Conservation (phyloP, 2,888 invertebrate species). For the Camptogramma bilineatum region DNA sequence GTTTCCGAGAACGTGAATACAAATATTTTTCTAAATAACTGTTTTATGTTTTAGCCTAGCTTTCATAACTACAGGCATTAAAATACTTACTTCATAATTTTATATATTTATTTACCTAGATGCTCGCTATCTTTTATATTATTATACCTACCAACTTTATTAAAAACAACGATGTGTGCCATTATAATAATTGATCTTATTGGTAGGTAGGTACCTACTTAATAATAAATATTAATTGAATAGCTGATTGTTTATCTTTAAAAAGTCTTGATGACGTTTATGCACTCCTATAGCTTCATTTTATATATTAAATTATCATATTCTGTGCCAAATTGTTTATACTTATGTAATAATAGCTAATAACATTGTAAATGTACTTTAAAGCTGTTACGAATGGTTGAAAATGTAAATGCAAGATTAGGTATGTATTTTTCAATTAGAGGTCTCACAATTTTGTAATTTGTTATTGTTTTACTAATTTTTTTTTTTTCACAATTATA, state of each 20-base stretch:
- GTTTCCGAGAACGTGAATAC: too few species aligned
- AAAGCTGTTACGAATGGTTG: neutral
- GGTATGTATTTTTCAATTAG: neutral
- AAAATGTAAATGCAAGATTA: neutral
- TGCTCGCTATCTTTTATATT: neutral
- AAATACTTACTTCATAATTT: neutral
- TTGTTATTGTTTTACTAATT: neutral
- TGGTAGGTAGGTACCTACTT: neutral
- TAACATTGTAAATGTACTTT: neutral
- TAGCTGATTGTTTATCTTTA: neutral
- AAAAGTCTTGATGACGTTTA: neutral
- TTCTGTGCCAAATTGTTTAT: slow-evolving; percentile 53
- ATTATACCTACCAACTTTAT: neutral
- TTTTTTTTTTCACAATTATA: neutral
- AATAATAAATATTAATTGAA: neutral
- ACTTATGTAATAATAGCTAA: neutral
- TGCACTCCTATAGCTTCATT: neutral
- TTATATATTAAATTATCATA: slow-evolving; percentile 2
- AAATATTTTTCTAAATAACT: neutral
- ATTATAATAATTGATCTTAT: slow-evolving; percentile 27
- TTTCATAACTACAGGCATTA: neutral
- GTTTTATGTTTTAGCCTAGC: neutral
- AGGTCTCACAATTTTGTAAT: neutral
- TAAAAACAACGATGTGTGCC: slow-evolving; percentile 32
- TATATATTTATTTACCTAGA: neutral